A percentile compares a stretch with the other conserved stretches of the same genome.
phyloP scores from a whole-genome alignment of 2,797 vertebrate species.

The Anguilla megastoma region DNA sequence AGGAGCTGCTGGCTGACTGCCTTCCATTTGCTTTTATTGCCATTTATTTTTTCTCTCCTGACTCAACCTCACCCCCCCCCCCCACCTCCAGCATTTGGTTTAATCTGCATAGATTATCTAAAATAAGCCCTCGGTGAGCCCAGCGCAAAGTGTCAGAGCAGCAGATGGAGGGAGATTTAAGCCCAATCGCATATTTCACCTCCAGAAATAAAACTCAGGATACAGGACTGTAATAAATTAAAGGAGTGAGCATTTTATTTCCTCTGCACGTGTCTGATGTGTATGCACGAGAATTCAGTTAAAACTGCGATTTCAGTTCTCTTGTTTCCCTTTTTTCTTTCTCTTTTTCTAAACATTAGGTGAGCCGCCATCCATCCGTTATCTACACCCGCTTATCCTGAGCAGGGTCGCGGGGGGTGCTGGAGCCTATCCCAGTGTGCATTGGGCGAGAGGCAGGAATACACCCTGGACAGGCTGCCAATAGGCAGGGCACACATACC shows the following conservation, averaged over 20 bases:
- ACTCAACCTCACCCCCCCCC: neutral
- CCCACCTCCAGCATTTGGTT: neutral
- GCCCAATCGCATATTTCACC: slow-evolving; percentile 31
- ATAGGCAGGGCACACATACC: too few species aligned
- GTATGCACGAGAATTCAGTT: neutral
- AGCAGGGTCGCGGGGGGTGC: too few species aligned
- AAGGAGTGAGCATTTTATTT: neutral
- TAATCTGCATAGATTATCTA: neutral
- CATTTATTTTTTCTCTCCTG: neutral
- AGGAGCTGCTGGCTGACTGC: neutral
- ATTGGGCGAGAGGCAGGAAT: too few species aligned
- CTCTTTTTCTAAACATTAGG: too few species aligned
- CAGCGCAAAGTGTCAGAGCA: neutral
- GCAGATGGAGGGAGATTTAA: slow-evolving; percentile 45
- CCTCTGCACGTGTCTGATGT: neutral
- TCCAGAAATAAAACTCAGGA: neutral
- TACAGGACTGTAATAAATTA: neutral
- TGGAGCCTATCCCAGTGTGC: too few species aligned
- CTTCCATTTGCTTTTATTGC: neutral
- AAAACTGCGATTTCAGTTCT: neutral
- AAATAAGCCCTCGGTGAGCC: neutral
- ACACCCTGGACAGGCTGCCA: too few species aligned
- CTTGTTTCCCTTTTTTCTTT: neutral
- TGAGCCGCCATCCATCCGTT: too few species aligned
- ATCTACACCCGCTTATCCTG: too few species aligned